Percentiles rank a stretch among this genome's conserved stretches.
Conservation (phyloP, 2,888 invertebrate species). For the Cryptus armator region DNA sequence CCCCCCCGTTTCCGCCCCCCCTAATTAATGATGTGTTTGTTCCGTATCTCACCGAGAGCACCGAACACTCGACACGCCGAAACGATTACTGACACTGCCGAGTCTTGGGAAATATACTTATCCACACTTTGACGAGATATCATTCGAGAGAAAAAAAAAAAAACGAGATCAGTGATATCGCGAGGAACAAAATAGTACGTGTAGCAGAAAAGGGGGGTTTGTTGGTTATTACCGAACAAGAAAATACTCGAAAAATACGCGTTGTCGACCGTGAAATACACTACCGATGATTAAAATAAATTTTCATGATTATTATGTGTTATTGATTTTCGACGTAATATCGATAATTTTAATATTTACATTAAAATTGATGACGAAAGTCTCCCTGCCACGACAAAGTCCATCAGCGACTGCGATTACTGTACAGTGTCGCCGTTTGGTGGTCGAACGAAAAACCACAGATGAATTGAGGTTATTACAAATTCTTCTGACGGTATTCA, state of each 20-base stretch:
- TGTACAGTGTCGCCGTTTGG: slow-evolving; percentile 72
- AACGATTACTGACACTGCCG: slow-evolving; percentile 53
- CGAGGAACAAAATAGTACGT: slow-evolving; percentile 65
- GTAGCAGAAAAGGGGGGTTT: slow-evolving; percentile 63
- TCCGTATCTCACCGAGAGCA: slow-evolving; percentile 53
- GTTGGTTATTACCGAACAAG: slow-evolving; percentile 71
- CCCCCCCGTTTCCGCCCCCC: no score
- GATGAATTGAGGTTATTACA: slow-evolving; percentile 77
- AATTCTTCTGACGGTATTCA: slow-evolving; percentile 47
- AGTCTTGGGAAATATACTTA: slow-evolving; percentile 53
- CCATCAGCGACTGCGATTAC: slow-evolving; percentile 78
- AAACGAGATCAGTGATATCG: slow-evolving; percentile 58
- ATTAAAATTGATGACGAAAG: slow-evolving; percentile 78
- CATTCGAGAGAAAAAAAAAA: slow-evolving; percentile 49
- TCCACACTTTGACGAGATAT: slow-evolving; percentile 66
- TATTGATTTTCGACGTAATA: slow-evolving; percentile 56
- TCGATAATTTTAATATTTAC: slow-evolving; percentile 79
- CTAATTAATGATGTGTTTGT: slow-evolving; percentile 8
- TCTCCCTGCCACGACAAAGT: slow-evolving; percentile 76
- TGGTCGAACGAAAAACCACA: slow-evolving; percentile 57
- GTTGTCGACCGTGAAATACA: slow-evolving; percentile 56
- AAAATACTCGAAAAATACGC: slow-evolving; percentile 64
- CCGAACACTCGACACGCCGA: slow-evolving; percentile 55
- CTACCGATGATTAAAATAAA: slow-evolving; percentile 28
- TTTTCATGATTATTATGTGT: slow-evolving; percentile 40